Evolutionary conservation across 23 tunicate genomes (phyloP).

Genomic region (Pegea sp.): DNA sequence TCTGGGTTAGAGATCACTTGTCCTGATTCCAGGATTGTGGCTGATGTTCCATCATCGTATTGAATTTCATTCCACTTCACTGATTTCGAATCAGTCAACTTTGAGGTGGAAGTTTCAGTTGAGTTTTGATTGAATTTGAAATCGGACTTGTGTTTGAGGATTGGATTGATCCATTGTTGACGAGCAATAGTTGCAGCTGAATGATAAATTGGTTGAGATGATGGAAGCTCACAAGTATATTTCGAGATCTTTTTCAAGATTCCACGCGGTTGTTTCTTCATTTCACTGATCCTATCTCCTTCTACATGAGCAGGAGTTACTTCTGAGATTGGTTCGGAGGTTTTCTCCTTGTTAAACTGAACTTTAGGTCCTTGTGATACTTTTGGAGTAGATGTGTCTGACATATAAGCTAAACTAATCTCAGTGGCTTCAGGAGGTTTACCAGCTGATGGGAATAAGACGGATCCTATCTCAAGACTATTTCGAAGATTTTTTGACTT

Average conservation of each 20-base stretch:
- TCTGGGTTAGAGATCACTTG: too few species aligned
- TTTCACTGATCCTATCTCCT: neutral
- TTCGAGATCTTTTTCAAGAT: slow-evolving; percentile 57
- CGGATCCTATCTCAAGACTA: neutral
- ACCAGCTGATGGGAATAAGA: neutral
- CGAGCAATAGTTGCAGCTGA: slow-evolving; percentile 54
- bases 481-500: neutral
- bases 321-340: neutral
- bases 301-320: neutral
- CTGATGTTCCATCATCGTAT: slow-evolving; percentile 77
- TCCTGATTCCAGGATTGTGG: slow-evolving; percentile 17
- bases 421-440: neutral
- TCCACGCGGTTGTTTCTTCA: slow-evolving; percentile 19
- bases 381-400: too few species aligned
- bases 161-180: slow-evolving; percentile 64
- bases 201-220: slow-evolving; percentile 30
- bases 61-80: slow-evolving; percentile 78
- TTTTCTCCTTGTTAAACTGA: too few species aligned
- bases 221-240: slow-evolving; percentile 9
- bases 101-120: neutral
- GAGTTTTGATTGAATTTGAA: too few species aligned
- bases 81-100: slow-evolving; percentile 17
- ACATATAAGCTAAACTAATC: too few species aligned
- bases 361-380: too few species aligned
- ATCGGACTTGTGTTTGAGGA: too few species aligned